Percentiles rank a stretch among this genome's conserved stretches.
phyloP scores from a whole-genome alignment of 1,140 invertebrate species.

The Xylocopa sonorina region DNA sequence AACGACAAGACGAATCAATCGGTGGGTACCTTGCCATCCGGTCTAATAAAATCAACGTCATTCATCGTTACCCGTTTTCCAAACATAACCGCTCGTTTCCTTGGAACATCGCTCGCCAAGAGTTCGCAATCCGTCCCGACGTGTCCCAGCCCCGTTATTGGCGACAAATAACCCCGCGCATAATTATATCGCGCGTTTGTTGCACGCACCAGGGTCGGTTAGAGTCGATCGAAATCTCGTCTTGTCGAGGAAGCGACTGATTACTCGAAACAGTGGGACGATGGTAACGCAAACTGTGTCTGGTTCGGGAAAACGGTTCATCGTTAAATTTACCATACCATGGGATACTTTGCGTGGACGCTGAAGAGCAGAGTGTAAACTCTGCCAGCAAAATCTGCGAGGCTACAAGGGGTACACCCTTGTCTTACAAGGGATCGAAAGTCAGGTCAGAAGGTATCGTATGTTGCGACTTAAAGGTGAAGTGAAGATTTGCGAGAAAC shows the following conservation, averaged over 20 bases:
- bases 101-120: background rate
- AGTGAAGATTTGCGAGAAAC: no score
- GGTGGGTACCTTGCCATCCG: background rate
- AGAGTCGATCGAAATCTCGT: conserved; percentile 5
- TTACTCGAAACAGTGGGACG: conserved; percentile 1
- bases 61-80: conserved; percentile 6
- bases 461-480: no score
- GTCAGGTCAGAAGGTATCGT: no score
- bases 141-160: background rate
- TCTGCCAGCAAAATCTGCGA: no score
- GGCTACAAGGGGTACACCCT: no score
- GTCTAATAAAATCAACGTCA: conserved; percentile 16
- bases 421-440: no score
- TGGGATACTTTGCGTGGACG: background rate
- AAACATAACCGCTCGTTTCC: conserved; percentile 16
- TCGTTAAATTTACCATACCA: background rate
- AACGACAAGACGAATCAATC: background rate
- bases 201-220: background rate
- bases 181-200: background rate
- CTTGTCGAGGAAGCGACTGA: background rate
- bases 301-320: conserved; percentile 11
- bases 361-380: no score
- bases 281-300: conserved; percentile 16
- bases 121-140: background rate
- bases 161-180: background rate